Percentiles rank a stretch among this genome's conserved stretches.
Conservation (phyloP, 2,113 vertebrate species). For the Platanista minor region DNA sequence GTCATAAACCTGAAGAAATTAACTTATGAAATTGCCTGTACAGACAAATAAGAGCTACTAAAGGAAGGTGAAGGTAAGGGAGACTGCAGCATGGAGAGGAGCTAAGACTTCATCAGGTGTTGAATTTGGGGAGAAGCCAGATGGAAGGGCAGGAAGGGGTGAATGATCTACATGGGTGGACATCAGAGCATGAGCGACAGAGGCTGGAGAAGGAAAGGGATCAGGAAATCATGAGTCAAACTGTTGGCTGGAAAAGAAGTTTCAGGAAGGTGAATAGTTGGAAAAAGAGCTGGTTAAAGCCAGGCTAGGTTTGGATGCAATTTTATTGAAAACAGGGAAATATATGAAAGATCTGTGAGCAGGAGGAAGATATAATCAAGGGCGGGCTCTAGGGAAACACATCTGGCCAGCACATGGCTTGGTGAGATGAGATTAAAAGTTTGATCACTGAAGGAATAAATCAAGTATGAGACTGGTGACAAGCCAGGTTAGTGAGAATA, state of each 20-base stretch:
- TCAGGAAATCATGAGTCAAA: background rate
- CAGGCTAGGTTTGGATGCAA: background rate
- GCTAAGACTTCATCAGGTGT: background rate
- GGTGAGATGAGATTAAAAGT: background rate
- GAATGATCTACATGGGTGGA: too few species aligned
- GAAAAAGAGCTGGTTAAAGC: background rate
- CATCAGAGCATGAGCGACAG: background rate
- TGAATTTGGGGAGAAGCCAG: too few species aligned
- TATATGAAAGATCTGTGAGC: background rate
- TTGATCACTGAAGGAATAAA: background rate
- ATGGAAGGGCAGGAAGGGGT: background rate
- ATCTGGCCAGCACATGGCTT: background rate
- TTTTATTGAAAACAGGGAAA: conserved; percentile 21
- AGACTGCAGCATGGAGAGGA: background rate
- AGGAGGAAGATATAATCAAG: background rate
- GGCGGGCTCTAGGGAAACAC: background rate
- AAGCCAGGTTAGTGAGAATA: background rate
- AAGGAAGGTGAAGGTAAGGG: too few species aligned
- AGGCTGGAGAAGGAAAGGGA: background rate
- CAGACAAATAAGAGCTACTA: background rate
- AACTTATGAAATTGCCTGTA: background rate
- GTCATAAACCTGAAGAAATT: background rate
- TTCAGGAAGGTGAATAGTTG: background rate
- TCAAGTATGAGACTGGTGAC: background rate
- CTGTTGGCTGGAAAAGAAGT: background rate